Evolutionary conservation across 2,113 vertebrate genomes (phyloP).

Genomic region (Aptenodytes patagonicus): DNA sequence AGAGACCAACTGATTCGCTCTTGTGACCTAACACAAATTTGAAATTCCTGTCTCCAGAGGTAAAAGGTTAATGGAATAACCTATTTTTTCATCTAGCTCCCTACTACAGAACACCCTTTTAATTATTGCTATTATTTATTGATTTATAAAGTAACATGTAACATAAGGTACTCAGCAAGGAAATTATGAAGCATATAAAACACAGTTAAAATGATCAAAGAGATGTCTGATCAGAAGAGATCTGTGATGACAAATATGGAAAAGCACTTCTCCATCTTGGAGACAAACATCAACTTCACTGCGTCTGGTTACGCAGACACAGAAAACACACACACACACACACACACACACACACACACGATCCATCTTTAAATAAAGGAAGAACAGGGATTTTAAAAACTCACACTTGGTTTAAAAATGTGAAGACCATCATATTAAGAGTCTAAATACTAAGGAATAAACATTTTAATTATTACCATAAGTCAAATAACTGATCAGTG

Average conservation of each 20-base stretch:
- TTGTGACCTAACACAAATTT: constrained; percentile 45
- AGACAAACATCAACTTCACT: constrained; percentile 16
- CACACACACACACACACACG: background rate
- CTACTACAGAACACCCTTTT: constrained; percentile 22
- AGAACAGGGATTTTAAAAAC: background rate
- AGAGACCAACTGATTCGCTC: constrained; percentile 46
- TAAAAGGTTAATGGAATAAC: constrained; percentile 69
- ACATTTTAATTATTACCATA: background rate
- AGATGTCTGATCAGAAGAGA: constrained; percentile 48
- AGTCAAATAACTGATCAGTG: background rate
- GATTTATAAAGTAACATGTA: constrained; percentile 50
- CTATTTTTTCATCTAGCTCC: constrained; percentile 43
- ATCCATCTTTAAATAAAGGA: background rate
- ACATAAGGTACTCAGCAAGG: constrained; percentile 56
- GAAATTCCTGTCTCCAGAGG: constrained; percentile 56
- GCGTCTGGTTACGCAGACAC: background rate
- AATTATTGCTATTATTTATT: constrained; percentile 67
- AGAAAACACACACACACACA: background rate
- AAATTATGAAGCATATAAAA: constrained; percentile 48
- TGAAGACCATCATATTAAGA: background rate
- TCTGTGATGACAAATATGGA: constrained; percentile 34
- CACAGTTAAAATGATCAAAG: constrained; percentile 55
- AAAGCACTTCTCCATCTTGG: constrained; percentile 39
- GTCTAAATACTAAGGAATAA: background rate
- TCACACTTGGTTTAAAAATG: background rate